Percentiles rank a stretch among this genome's conserved stretches.
Conservation (phyloP, 2,797 vertebrate genomes). For the Gymnoscopelus braueri region DNA sequence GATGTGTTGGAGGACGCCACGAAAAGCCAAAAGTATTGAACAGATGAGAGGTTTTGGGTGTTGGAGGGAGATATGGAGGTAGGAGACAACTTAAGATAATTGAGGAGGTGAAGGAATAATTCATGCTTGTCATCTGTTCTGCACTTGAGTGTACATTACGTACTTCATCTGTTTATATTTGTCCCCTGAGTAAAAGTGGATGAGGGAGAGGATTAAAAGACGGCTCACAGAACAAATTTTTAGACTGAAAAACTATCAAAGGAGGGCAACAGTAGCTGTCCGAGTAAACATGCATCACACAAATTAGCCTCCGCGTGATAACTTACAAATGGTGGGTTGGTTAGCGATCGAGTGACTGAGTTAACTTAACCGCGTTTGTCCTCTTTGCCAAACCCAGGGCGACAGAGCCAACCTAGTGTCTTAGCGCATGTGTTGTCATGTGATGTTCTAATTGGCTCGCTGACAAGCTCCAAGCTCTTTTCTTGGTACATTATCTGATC, state of each 20-base stretch:
- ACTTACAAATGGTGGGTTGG: too few species aligned
- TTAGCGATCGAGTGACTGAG: too few species aligned
- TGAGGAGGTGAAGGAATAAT: slow-evolving; percentile 4
- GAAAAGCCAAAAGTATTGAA: slow-evolving; percentile 15
- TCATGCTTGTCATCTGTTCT: slow-evolving; percentile 1
- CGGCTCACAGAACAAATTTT: not conserved
- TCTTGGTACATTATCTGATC: too few species aligned
- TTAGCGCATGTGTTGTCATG: too few species aligned
- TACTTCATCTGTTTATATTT: not conserved
- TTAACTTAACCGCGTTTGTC: too few species aligned
- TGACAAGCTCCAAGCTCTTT: not conserved
- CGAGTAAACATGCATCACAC: not conserved
- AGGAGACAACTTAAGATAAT: not conserved
- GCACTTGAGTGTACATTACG: not conserved
- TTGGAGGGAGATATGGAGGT: not conserved
- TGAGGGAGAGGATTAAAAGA: not conserved
- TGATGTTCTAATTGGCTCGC: too few species aligned
- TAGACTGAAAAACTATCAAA: not conserved
- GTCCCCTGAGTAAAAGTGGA: not conserved
- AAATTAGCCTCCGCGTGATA: too few species aligned
- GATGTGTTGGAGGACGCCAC: slow-evolving; percentile 25
- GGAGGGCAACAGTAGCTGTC: too few species aligned
- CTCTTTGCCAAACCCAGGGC: too few species aligned
- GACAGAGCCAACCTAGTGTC: too few species aligned
- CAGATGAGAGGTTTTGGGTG: slow-evolving; percentile 16